Conservation (phyloP, 2,888 invertebrate genomes). For the Lepidocyrtinus sp. region DNA sequence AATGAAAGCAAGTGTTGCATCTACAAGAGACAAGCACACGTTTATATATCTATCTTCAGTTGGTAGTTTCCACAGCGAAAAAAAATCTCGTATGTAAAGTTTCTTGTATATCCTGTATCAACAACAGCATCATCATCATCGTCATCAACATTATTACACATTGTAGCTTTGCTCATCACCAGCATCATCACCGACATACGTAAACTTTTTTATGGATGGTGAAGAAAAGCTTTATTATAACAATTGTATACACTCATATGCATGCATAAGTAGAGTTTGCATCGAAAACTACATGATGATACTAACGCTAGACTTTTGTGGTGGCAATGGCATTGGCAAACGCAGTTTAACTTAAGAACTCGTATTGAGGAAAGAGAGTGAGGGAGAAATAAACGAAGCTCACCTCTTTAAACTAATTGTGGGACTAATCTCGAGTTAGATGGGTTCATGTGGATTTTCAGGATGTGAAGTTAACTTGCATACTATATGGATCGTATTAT, state of each 20-base stretch:
- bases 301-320: neutral
- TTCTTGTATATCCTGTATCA: slow-evolving; percentile 23
- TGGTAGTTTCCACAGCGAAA: neutral
- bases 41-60: slow-evolving; percentile 33
- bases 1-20: slow-evolving; percentile 50
- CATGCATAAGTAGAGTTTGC: neutral
- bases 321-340: slow-evolving; percentile 13
- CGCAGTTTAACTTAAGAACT: neutral
- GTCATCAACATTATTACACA: neutral
- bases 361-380: neutral
- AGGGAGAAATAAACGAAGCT: neutral
- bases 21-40: slow-evolving; percentile 27
- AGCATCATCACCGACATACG: neutral
- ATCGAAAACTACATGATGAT: too few species aligned
- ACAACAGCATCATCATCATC: neutral
- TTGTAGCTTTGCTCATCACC: neutral
- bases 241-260: slow-evolving; percentile 17
- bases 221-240: slow-evolving; percentile 20
- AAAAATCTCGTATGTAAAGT: neutral
- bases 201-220: slow-evolving; percentile 11
- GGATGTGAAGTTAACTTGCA: neutral
- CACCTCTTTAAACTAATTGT: slow-evolving; percentile 2
- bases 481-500: neutral
- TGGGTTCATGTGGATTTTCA: neutral
- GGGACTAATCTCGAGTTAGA: neutral